phyloP scores from a whole-genome alignment of 2,888 invertebrate genomes.

The Plagodis dolabraria region DNA sequence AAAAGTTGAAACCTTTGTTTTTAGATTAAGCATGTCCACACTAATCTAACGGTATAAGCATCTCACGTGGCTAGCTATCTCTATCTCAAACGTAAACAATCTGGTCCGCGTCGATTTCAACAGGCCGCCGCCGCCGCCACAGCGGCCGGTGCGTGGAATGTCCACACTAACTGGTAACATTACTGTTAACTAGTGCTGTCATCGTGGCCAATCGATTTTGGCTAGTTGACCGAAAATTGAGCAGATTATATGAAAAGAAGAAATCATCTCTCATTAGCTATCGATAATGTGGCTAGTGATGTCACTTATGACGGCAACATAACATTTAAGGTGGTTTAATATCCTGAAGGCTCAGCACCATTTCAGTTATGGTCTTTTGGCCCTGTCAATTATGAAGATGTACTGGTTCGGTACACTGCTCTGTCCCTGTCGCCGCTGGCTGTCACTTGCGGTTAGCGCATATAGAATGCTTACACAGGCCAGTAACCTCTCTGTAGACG shows the following conservation, averaged over 20 bases:
- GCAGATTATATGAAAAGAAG: not conserved
- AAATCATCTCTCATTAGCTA: not conserved
- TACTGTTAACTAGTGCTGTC: slow-evolving; percentile 29
- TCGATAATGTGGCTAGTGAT: not conserved
- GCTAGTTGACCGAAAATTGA: slow-evolving; percentile 4
- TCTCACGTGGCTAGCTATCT: slow-evolving; percentile 74
- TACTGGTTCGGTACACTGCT: too few relatives aligned
- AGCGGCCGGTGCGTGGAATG: slow-evolving; percentile 49
- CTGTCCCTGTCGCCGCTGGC: too few relatives aligned
- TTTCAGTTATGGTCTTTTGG: too few relatives aligned
- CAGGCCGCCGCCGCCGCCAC: slow-evolving; percentile 40
- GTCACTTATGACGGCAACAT: too few relatives aligned
- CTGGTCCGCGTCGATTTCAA: slow-evolving; percentile 75
- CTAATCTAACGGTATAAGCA: slow-evolving; percentile 43
- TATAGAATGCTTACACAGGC: too few relatives aligned
- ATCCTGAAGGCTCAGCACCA: too few relatives aligned
- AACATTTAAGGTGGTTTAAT: too few relatives aligned
- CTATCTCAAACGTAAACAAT: slow-evolving; percentile 81
- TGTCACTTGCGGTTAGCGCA: too few relatives aligned
- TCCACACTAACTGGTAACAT: slow-evolving; percentile 53
- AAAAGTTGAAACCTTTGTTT: not conserved
- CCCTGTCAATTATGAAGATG: too few relatives aligned
- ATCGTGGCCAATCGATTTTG: not conserved
- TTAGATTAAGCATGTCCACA: slow-evolving; percentile 49
- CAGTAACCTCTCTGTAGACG: too few relatives aligned